Percentiles rank a stretch among this genome's conserved stretches.
phyloP scores from a whole-genome alignment of 2,113 vertebrate species.

The Muntiacus muntjak region DNA sequence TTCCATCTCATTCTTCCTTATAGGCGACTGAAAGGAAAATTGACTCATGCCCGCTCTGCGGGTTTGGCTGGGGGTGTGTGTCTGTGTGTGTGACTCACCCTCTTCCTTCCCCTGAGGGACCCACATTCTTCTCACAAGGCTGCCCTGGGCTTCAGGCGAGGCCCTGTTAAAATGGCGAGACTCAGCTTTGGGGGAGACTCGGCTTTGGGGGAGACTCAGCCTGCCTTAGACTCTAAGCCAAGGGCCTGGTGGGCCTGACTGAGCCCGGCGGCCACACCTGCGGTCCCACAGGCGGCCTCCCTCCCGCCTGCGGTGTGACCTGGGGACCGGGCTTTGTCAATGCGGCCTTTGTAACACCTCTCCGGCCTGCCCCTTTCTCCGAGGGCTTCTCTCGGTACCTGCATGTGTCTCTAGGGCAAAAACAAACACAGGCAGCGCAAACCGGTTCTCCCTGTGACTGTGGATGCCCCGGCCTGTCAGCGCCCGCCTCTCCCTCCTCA shows the following conservation, averaged over 20 bases:
- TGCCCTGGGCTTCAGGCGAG: neutral
- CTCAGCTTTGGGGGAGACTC: neutral
- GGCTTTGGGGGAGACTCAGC: neutral
- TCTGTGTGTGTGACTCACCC: neutral
- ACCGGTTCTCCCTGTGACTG: neutral
- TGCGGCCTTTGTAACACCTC: neutral
- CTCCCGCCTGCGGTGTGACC: too few species aligned
- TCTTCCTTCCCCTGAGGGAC: neutral
- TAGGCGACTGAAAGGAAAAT: neutral
- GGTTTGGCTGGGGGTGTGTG: neutral
- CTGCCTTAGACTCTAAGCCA: neutral
- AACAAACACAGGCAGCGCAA: neutral
- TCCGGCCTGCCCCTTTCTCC: neutral
- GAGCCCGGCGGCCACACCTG: neutral
- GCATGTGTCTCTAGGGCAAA: neutral
- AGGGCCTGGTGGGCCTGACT: neutral
- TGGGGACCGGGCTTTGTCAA: neutral
- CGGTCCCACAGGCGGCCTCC: neutral
- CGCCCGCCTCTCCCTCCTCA: neutral
- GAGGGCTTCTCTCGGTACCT: neutral
- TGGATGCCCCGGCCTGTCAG: fast-evolving
- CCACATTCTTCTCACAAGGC: neutral
- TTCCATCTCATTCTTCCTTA: neutral
- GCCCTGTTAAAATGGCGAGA: neutral
- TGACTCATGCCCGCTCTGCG: neutral